A percentile compares a stretch with the other conserved stretches of the same genome.
Evolutionary conservation across 2,797 vertebrate genomes (phyloP).

Genomic region (Acrossocheilus wenchowensis): DNA sequence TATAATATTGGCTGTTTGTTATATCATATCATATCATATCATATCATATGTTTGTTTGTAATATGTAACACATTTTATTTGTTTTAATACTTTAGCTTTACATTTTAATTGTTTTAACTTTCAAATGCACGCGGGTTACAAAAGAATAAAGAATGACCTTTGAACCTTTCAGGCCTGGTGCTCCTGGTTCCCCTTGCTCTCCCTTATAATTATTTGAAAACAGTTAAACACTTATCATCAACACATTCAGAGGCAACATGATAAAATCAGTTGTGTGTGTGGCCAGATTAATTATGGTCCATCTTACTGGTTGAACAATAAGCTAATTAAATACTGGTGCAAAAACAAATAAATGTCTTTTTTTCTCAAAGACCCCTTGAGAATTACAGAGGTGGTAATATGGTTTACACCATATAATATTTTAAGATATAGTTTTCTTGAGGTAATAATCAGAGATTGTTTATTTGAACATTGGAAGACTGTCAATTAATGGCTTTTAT

Average conservation of each 20-base stretch:
- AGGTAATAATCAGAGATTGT: neutral
- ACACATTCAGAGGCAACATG: neutral
- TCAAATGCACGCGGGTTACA: neutral
- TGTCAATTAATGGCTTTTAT: slow-evolving; percentile 43
- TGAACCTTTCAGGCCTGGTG: slow-evolving; percentile 91
- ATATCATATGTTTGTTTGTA: neutral
- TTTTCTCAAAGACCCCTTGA: neutral
- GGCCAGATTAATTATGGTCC: neutral
- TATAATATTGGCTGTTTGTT: neutral
- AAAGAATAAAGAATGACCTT: slow-evolving; percentile 85
- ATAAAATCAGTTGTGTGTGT: neutral
- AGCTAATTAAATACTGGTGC: neutral
- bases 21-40: neutral
- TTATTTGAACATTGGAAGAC: slow-evolving; percentile 10
- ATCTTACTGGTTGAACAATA: neutral
- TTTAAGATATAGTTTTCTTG: neutral
- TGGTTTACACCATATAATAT: neutral
- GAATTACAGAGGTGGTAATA: slow-evolving; percentile 20
- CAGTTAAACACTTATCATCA: slow-evolving; percentile 19
- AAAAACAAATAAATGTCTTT: neutral
- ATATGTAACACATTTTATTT: neutral
- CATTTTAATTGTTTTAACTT: neutral
- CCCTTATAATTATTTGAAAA: slow-evolving; percentile 79
- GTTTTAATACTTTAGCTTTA: neutral
- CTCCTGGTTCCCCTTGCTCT: slow-evolving; percentile 89